Base-by-base conservation (phyloP, 2,888 invertebrate genomes). In the Thera obeliscata region DNA sequence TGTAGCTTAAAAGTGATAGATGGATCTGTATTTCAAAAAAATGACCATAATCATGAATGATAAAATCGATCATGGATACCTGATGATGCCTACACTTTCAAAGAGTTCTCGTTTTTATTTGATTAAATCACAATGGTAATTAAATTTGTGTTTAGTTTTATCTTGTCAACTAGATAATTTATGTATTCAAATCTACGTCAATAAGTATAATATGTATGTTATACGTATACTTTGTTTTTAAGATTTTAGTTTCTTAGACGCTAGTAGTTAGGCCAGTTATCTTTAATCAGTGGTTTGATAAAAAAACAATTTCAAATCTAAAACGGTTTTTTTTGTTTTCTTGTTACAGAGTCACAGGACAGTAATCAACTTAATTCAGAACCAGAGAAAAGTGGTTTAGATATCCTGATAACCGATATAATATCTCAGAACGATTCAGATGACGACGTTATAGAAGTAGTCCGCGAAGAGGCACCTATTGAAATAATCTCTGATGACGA, bases 371-470 rank as follows among this genome's bases (percentile, higher is more conserved):
- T 49, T 9, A 52, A 11, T 52, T 57, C 67, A 9, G 68, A 61
- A 49, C 49, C 61, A 48, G 48, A 64, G 11, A 57, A 58, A 1
- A 41, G 22, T 12, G 55, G 8, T 8, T 36, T 58, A 35, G 58
- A 38, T 56, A 63, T 66, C 9, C 55, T 66, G 36, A 66, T 69
- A 48, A 66, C 60, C 8, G 60, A 66, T 9, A 56, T 66, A 52
- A 57, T 52, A 56, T 55, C 66, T 43, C 64, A 81, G 61, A 72
- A 56, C 56, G 80, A 81, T 36, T 93, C 93, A 2, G 93, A 93
- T 67, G 93, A 93, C 79, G 93, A 92, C 62, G 91, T 92, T 9
- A 92, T 93, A 56, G 93, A 93, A 83, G 91, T 93, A 46, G 87
- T 91, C 5, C 81, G 89, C 78, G 91, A 91, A 69, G 91, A 93